These are phyloP conservation scores for Aldabrachelys gigantea DNA, from an alignment of 2,113 vertebrate genomes.

Conservation along the genomic window DNA sequence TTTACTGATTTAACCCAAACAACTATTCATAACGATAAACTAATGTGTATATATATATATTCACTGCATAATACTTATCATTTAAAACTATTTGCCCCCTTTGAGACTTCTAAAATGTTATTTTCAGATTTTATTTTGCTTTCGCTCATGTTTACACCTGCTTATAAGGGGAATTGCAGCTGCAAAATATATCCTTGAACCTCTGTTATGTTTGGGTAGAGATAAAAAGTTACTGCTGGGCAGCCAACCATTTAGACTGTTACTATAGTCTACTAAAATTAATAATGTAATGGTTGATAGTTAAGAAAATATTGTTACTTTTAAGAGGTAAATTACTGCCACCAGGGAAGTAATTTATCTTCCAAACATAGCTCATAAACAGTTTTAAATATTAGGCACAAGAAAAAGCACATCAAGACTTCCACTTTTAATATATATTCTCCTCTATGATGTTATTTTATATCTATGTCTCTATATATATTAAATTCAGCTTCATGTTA, in stretches of 20 bases:
- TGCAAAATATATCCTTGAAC: conserved; percentile 9
- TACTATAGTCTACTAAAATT: conserved; percentile 45
- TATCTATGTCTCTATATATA: neutral
- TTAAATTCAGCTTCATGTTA: neutral
- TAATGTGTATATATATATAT: neutral
- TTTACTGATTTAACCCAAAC: neutral
- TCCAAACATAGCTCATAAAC: neutral
- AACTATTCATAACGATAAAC: neutral
- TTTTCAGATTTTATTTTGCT: neutral
- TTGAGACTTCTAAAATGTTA: neutral
- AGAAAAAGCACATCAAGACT: neutral
- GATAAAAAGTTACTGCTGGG: conserved; percentile 39
- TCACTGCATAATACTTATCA: neutral
- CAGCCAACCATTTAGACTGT: conserved; percentile 32
- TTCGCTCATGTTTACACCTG: neutral
- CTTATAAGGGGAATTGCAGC: neutral
- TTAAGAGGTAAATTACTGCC: conserved; percentile 59
- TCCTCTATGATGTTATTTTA: neutral
- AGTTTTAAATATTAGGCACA: neutral
- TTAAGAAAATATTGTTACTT: conserved; percentile 61
- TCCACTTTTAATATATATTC: conserved; percentile 6
- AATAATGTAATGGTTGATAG: conserved; percentile 56
- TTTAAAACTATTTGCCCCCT: neutral
- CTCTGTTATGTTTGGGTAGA: conserved; percentile 9
- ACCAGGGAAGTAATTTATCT: conserved; percentile 34